Evolutionary conservation across 2,797 vertebrate species (phyloP).

Genomic region (Muscicapa striata): DNA sequence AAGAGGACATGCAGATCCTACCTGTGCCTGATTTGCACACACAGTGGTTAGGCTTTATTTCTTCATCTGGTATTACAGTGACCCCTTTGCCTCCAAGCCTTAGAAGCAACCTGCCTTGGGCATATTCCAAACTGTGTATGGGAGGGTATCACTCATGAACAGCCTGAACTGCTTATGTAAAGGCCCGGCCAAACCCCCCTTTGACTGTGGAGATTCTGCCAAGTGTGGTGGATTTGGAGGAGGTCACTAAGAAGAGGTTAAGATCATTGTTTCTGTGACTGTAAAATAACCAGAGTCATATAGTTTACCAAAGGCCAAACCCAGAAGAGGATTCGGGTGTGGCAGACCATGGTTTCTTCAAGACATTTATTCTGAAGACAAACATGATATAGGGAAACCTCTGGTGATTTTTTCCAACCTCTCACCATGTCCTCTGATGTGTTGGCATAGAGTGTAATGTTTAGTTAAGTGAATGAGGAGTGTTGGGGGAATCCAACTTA

Average conservation of each 20-base stretch:
- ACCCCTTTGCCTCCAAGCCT: background rate
- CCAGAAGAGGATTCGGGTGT: background rate
- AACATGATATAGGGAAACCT: background rate
- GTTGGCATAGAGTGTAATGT: background rate
- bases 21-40: background rate
- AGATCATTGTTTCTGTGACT: background rate
- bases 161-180: background rate
- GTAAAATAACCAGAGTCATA: background rate
- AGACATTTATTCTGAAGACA: background rate
- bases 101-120: background rate
- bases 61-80: background rate
- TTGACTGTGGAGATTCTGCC: background rate
- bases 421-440: background rate
- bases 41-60: background rate
- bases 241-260: background rate
- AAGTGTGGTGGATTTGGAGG: background rate
- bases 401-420: background rate
- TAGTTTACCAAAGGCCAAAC: background rate
- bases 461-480: background rate
- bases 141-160: background rate
- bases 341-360: background rate
- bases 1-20: background rate
- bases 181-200: background rate
- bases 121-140: background rate
- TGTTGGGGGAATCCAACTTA: background rate